A percentile compares a stretch with the other conserved stretches of the same genome.
These are phyloP conservation scores for Lepidocyrtinus sp. DNA, from an alignment of 2,888 invertebrate genomes.

Conservation along the genomic window DNA sequence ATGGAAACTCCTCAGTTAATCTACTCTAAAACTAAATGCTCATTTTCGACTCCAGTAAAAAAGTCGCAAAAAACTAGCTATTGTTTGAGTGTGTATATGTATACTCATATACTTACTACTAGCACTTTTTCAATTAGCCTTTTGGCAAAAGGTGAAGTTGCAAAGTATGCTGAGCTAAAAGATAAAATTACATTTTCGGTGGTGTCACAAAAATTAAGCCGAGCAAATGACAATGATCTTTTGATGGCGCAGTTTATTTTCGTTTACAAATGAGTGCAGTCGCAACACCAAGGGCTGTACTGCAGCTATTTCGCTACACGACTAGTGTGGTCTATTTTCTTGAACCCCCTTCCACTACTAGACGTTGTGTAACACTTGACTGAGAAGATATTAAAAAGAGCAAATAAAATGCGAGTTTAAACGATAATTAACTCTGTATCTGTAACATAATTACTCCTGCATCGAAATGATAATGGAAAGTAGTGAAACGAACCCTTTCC, in stretches of 20 bases:
- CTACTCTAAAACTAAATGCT: too few species aligned
- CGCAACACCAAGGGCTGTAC: too few species aligned
- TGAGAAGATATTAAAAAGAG: constrained; percentile 27
- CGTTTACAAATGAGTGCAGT: constrained; percentile 7
- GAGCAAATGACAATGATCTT: constrained; percentile 42
- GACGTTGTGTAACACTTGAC: not conserved
- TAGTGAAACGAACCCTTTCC: not conserved
- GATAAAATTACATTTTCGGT: constrained; percentile 24
- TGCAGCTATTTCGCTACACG: too few species aligned
- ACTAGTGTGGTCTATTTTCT: too few species aligned
- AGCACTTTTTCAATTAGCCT: too few species aligned
- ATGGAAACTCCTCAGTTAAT: too few species aligned
- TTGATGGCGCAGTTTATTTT: constrained; percentile 22
- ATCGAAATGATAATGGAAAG: constrained; percentile 30
- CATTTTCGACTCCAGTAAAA: too few species aligned
- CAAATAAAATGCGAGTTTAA: constrained; percentile 46
- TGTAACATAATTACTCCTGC: constrained; percentile 45
- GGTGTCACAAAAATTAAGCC: constrained; percentile 32
- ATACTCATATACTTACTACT: too few species aligned
- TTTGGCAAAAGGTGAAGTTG: constrained; percentile 39
- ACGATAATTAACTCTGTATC: constrained; percentile 50
- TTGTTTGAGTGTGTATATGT: not conserved
- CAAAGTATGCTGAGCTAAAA: not conserved
- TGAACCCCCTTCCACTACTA: too few species aligned
- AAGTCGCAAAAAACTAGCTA: too few species aligned